These are phyloP conservation scores for Caligus rogercresseyi DNA, from an alignment of 1,140 invertebrate species.

Conservation along the genomic window DNA sequence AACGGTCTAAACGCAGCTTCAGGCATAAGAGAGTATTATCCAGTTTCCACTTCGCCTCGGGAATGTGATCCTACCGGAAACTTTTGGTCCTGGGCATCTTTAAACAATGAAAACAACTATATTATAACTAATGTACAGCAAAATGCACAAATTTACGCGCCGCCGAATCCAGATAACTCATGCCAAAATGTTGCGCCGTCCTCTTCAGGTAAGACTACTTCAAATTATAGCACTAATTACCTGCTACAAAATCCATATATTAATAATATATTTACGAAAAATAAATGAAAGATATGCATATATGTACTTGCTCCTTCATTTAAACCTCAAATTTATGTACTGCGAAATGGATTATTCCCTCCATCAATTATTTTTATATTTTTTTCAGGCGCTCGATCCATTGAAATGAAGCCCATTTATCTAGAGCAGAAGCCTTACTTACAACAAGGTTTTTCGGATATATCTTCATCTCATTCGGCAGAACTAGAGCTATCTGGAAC, in stretches of 20 bases:
- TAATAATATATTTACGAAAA: background rate
- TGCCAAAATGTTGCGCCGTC: background rate
- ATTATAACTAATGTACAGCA: background rate
- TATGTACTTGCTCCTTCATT: too few relatives aligned
- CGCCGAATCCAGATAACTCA: background rate
- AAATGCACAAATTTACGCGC: background rate
- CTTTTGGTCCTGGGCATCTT: background rate
- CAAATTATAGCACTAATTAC: background rate
- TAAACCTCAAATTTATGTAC: too few relatives aligned
- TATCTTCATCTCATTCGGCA: background rate
- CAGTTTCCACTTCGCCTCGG: background rate
- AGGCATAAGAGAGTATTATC: background rate
- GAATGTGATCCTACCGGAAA: background rate
- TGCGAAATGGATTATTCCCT: too few relatives aligned
- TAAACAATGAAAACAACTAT: constrained; percentile 1
- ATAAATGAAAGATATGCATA: background rate
- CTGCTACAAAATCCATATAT: background rate
- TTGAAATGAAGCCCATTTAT: background rate
- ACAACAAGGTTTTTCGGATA: background rate
- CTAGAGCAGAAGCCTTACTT: constrained; percentile 17
- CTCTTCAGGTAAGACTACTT: too few relatives aligned
- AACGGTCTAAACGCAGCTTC: background rate
- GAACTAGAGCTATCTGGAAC: background rate
- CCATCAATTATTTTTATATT: too few relatives aligned
- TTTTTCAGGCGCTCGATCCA: too few relatives aligned